Conservation (phyloP, 2,797 vertebrate genomes). For the Glossophaga mutica region DNA sequence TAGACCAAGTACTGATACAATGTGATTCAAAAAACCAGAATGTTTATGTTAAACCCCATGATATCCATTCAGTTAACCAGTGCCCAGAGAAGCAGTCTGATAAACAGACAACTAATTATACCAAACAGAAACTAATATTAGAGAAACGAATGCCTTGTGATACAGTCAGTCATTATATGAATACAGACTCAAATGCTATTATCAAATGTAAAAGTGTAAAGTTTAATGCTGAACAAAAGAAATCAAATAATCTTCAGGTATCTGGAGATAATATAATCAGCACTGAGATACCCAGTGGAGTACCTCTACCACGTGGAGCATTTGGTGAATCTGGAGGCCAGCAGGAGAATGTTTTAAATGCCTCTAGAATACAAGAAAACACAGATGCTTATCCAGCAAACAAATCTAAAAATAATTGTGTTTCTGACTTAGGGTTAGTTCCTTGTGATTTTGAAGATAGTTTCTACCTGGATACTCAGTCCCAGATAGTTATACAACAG, state of each 20-base stretch:
- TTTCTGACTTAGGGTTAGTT: constrained; percentile 72
- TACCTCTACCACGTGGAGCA: constrained; percentile 38
- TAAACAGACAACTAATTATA: neutral
- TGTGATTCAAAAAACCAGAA: constrained; percentile 27
- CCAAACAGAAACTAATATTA: constrained; percentile 36
- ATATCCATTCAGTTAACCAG: neutral
- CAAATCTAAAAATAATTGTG: constrained; percentile 37
- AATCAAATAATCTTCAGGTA: constrained; percentile 53
- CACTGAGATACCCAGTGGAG: neutral
- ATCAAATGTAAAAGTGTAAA: neutral
- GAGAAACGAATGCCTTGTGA: neutral
- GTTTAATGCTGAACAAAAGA: constrained; percentile 52
- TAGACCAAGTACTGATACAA: neutral
- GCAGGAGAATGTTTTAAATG: constrained; percentile 53
- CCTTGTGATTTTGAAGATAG: constrained; percentile 90
- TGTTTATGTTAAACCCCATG: constrained; percentile 17
- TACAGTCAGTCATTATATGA: neutral
- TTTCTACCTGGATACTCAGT: constrained; percentile 94
- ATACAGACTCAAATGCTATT: neutral
- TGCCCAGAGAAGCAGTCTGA: neutral
- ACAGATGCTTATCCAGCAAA: constrained; percentile 39
- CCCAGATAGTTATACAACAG: constrained; percentile 90
- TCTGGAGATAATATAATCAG: constrained; percentile 33
- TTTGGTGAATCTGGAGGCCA: constrained; percentile 39
- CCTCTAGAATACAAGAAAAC: constrained; percentile 53